Conservation (phyloP, 1,140 invertebrate species). For the Atopsyche davidsoni region DNA sequence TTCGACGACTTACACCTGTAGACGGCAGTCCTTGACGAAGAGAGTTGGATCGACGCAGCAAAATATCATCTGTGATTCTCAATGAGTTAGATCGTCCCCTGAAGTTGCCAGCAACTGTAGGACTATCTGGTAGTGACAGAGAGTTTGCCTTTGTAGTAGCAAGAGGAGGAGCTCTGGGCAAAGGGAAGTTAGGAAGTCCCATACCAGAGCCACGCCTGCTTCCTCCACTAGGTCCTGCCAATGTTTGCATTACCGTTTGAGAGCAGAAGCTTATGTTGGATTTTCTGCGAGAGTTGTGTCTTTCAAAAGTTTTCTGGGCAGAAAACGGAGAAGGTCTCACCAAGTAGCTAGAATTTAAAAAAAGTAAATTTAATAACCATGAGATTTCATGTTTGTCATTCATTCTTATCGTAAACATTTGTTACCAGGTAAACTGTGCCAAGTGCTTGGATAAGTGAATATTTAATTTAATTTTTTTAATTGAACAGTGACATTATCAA, state of each 20-base stretch:
- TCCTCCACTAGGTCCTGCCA: constrained; percentile 38
- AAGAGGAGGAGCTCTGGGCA: constrained; percentile 66
- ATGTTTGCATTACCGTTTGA: constrained; percentile 62
- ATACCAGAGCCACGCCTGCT: constrained; percentile 55
- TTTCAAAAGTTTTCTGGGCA: constrained; percentile 87
- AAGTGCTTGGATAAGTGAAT: background rate
- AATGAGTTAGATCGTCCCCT: constrained; percentile 79
- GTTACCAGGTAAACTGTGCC: no score
- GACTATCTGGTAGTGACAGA: constrained; percentile 79
- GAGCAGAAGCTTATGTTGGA: constrained; percentile 87
- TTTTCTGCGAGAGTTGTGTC: constrained; percentile 83
- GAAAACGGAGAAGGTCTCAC: constrained; percentile 87
- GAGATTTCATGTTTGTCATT: no score
- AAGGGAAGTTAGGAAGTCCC: constrained; percentile 52
- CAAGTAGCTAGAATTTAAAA: constrained; percentile 59
- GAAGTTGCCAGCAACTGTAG: constrained; percentile 67
- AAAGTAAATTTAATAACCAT: no score
- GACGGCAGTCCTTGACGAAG: constrained; percentile 66
- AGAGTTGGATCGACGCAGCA: constrained; percentile 76
- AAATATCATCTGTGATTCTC: constrained; percentile 76
- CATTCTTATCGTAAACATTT: no score
- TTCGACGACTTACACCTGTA: constrained; percentile 52
- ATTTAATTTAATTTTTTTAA: no score
- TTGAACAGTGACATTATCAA: no score
- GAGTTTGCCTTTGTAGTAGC: constrained; percentile 82